These are phyloP conservation scores for Pollimyrus isidori DNA, from an alignment of 2,113 vertebrate species.

Conservation along the genomic window DNA sequence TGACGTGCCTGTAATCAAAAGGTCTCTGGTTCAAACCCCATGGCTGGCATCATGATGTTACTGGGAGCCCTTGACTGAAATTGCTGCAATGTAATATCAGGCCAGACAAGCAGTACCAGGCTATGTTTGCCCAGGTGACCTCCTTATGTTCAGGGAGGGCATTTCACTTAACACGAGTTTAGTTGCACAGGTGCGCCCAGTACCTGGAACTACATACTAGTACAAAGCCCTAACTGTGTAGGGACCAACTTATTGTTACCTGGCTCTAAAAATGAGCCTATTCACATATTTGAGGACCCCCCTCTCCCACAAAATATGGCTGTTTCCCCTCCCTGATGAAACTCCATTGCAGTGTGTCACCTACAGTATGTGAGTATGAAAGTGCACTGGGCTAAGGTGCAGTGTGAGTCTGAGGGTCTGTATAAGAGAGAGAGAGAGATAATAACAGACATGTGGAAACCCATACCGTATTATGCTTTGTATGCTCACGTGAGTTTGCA, in stretches of 20 bases:
- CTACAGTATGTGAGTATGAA: not conserved
- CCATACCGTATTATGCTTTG: not conserved
- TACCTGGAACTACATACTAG: not conserved
- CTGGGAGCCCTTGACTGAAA: not conserved
- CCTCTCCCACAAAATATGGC: not conserved
- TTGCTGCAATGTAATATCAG: not conserved
- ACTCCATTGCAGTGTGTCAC: not conserved
- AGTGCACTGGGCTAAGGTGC: not conserved
- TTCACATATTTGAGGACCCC: not conserved
- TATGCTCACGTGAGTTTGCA: not conserved
- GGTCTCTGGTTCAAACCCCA: not conserved
- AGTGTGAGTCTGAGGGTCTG: not conserved
- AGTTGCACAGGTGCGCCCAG: not conserved
- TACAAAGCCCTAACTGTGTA: not conserved
- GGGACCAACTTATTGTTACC: not conserved
- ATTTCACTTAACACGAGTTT: not conserved
- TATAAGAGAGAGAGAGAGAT: not conserved
- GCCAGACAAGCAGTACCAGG: not conserved
- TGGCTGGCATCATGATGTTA: not conserved
- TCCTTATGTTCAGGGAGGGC: not conserved
- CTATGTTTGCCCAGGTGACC: not conserved
- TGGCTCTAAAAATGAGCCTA: slow-evolving; percentile 8
- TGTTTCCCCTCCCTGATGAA: not conserved
- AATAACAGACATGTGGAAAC: not conserved
- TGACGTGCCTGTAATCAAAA: not conserved